Evolutionary conservation across 2,797 vertebrate genomes (phyloP), one percentile per base, ranked within the genome.

Genomic region (Manis javanica): DNA sequence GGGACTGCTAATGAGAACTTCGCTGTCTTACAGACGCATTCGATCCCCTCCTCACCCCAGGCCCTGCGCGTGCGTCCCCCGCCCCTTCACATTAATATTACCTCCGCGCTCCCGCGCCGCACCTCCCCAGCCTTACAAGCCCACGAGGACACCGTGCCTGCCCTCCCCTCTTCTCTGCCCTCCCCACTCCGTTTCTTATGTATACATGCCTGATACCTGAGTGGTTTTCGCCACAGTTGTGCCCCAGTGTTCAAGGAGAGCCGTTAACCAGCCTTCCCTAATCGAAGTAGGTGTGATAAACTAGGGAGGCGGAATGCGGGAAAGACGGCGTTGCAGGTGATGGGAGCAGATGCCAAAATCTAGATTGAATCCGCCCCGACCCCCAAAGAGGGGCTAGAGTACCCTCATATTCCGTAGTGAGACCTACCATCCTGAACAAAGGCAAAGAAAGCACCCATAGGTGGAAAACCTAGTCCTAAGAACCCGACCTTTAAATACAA

Each of bases 351-450:
- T n/a, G 78, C 37, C 72, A 46, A 71, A 16, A 64, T 46, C 59
- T 42, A 83, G 8, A 90, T 16, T 21, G 37, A 66, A 61, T 66
- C 49, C 15, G 1, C 29, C 51, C 61, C 3, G 37, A 79, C n/a
- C 29, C 69, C 31, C 69, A 34, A 63, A 86, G 57, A 92, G 13
- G 24, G 57, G 81, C 18, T 66, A 63, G 34, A 24, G 12, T 55
- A 57, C 39, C 51, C 37, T 42, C 8, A 26, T 69, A 87, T 61
- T 72, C 63, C 15, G 14, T 46, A 77, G 10, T 79, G 72, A 85
- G 37, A 63, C 21, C 31, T 26, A 29, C 39, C 79, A 87, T 61
- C n/a, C 39, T 87, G 42, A 97, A 97, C 87, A 94, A 95, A 94
- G 51, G 63, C 72, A 82, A 74, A 82, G 55, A 77, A 71, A 86